Evolutionary conservation across 2,113 vertebrate species (phyloP), one percentile per base, ranked within the genome.

Genomic region (Phocoena sinus): DNA sequence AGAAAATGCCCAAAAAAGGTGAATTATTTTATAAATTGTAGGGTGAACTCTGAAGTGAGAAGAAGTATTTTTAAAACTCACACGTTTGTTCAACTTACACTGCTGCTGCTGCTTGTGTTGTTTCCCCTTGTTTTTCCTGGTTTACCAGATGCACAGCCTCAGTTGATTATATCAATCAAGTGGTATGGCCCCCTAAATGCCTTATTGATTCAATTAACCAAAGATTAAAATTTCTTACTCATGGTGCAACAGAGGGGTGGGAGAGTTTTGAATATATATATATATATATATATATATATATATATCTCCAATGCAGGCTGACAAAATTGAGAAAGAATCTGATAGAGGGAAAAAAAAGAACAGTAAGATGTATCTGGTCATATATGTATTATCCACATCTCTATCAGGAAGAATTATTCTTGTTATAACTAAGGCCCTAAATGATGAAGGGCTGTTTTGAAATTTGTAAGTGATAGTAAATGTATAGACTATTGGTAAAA

Each of bases 121-220:
- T 53, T 41, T 60, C 13, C 12, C 47, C 2, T 23, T 65, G 70
- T n/a, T 47, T 36, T 68, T 95, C 84, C 82, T 65, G 6, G 4
- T 97, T 97, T 97, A 95, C 77, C 96, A 96, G 15, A 70, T 96
- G 62, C 31, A 92, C 65, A 88, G 76, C 23, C 83, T 95, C 10
- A 36, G 67, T 65, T 96, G 67, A 96, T 97, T 97, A 90, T 63
- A 36, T 95, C 94, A 77, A 62, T 67, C 26, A 92, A 82, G 14
- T 90, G 38, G 79, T 77, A 7, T 89, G 93, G 67, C 38, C n/a
- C 38, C 47, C 73, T 92, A 81, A 77, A 90, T 95, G 96, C 92
- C 80, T 97, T 62, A 96, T 96, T 91, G 67, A 97, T 97, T 96
- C 97, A 92, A 94, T 98, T 98, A 97, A 68, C 47, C 18, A 85